These are phyloP conservation scores for Solenopsis fugax DNA, from an alignment of 1,140 invertebrate genomes.

Conservation along the genomic window DNA sequence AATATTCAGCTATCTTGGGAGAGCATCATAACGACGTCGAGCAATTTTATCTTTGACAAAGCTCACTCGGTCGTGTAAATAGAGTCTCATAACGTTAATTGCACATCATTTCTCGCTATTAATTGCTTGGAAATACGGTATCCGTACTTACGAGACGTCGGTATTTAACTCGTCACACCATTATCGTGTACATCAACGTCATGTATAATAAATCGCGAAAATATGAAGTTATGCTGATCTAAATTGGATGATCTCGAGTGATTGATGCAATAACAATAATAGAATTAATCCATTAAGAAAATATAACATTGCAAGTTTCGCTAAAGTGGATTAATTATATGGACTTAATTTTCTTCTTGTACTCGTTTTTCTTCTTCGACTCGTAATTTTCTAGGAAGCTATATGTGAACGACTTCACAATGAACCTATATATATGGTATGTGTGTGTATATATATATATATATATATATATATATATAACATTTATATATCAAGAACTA, in stretches of 20 bases:
- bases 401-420: neutral
- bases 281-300: conserved; percentile 4
- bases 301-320: neutral
- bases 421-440: no score
- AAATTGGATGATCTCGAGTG: neutral
- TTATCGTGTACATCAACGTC: neutral
- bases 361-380: neutral
- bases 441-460: no score
- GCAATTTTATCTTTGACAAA: conserved; percentile 52
- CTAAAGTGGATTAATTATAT: neutral
- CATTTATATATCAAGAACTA: neutral
- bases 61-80: conserved; percentile 34
- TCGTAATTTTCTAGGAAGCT: neutral
- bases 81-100: conserved; percentile 51
- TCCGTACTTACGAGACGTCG: neutral
- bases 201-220: conserved; percentile 25
- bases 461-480: no score
- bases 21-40: neutral
- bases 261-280: neutral
- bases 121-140: conserved; percentile 30
- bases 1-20: conserved; percentile 39
- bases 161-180: neutral
- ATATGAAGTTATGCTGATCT: neutral
- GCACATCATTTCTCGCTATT: conserved; percentile 26
- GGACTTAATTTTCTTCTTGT: neutral